A percentile compares a stretch with the other conserved stretches of the same genome.
Evolutionary conservation across 2,888 invertebrate genomes (phyloP).

Genomic region (Drosophila mayaguana): DNA sequence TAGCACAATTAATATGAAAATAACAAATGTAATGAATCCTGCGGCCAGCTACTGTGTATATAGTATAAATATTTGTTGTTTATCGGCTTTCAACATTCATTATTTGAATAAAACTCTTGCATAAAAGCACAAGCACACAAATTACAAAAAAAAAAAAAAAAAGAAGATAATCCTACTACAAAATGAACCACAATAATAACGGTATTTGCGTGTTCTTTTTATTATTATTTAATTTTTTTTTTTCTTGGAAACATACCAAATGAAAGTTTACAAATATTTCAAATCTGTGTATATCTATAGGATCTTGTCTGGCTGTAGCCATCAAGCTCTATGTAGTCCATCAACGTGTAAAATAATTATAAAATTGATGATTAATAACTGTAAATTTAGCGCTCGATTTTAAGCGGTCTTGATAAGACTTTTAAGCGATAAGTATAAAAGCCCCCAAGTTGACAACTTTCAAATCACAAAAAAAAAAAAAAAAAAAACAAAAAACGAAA

Average conservation of each 20-base stretch:
- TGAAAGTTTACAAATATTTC: slow-evolving; percentile 27
- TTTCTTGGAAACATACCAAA: neutral
- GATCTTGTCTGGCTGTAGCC: slow-evolving; percentile 72
- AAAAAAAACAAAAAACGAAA: slow-evolving; percentile 22
- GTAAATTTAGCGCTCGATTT: slow-evolving; percentile 79
- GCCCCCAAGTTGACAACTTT: slow-evolving; percentile 66
- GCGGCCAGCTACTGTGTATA: slow-evolving; percentile 45
- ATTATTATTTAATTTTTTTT: neutral
- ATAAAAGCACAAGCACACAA: slow-evolving; percentile 31
- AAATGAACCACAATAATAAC: slow-evolving; percentile 16
- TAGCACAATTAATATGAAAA: slow-evolving; percentile 45
- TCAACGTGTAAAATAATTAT: slow-evolving; percentile 78
- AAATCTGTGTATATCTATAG: slow-evolving; percentile 69
- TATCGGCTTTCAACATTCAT: slow-evolving; percentile 48
- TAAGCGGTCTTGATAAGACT: slow-evolving; percentile 82
- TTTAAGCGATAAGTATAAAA: slow-evolving; percentile 68
- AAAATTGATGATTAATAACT: slow-evolving; percentile 59
- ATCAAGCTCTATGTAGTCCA: slow-evolving; percentile 75
- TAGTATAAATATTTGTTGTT: slow-evolving; percentile 49
- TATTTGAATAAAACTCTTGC: slow-evolving; percentile 37
- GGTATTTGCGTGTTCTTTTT: neutral
- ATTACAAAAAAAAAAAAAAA: slow-evolving; percentile 1
- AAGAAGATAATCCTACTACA: slow-evolving; percentile 1
- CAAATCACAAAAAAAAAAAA: slow-evolving; percentile 60
- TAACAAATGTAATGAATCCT: slow-evolving; percentile 43